Conservation (phyloP, 2,797 vertebrate species). For the Onychomys torridus region DNA sequence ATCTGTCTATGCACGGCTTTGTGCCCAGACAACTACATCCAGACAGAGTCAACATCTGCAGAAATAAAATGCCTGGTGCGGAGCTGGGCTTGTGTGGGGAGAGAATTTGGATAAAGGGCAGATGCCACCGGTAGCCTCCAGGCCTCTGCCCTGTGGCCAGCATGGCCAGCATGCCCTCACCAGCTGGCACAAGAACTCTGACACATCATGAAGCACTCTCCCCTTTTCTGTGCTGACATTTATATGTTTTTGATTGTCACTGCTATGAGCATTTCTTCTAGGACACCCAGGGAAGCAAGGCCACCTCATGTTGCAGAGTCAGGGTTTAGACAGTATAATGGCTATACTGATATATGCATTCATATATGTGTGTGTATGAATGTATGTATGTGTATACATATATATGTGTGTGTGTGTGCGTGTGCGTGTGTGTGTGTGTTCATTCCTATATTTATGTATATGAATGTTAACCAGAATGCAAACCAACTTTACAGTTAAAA, state of each 20-base stretch:
- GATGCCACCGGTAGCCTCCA: background rate
- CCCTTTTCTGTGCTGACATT: background rate
- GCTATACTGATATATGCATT: background rate
- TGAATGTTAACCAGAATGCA: background rate
- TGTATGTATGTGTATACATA: too few species aligned
- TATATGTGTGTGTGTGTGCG: too few species aligned
- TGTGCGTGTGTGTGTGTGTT: background rate
- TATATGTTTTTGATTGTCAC: conserved; percentile 15
- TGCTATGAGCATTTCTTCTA: background rate
- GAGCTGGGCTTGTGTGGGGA: background rate
- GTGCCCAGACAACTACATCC: background rate
- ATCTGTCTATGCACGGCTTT: background rate
- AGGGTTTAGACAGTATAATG: background rate
- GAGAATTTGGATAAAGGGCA: background rate
- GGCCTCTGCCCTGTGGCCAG: background rate
- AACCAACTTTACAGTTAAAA: background rate
- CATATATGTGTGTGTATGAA: background rate
- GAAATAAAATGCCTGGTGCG: background rate
- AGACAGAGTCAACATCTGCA: background rate
- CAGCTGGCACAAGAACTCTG: background rate
- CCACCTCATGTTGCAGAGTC: background rate
- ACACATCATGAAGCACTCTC: background rate
- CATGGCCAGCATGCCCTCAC: background rate
- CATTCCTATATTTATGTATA: background rate
- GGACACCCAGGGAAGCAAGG: background rate